A percentile compares a stretch with the other conserved stretches of the same genome.
phyloP scores from a whole-genome alignment of 2,888 invertebrate species.

The Lasioglossum figueresi region DNA sequence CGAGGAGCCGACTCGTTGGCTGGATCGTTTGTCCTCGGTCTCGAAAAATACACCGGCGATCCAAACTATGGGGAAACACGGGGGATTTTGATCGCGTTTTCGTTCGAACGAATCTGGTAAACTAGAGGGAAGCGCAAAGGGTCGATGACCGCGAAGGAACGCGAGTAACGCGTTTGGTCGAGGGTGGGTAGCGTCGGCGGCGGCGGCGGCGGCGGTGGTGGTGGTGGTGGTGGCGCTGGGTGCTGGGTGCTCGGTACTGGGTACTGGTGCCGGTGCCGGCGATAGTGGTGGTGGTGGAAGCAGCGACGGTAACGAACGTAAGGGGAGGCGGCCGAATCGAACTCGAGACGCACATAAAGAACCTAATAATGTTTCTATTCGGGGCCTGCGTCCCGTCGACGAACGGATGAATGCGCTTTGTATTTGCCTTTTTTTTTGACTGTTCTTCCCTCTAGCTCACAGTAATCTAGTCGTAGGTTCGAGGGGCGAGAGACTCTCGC shows the following conservation, averaged over 20 bases:
- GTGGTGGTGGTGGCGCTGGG: not conserved
- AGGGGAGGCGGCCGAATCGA: conserved; percentile 38
- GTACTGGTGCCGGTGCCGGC: not conserved
- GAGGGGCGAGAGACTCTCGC: not conserved
- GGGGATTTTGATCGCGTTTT: not conserved
- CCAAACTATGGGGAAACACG: not conserved
- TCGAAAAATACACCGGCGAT: too few species aligned
- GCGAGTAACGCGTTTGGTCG: conserved; percentile 30
- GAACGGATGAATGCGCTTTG: conserved; percentile 10
- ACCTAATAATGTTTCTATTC: conserved; percentile 9
- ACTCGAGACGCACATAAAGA: conserved; percentile 8
- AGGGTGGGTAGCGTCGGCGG: conserved; percentile 43
- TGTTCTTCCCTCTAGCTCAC: not conserved
- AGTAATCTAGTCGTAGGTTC: not conserved
- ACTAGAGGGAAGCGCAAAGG: conserved; percentile 34
- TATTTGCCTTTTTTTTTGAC: not conserved
- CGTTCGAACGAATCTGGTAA: conserved; percentile 20
- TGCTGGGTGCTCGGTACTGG: not conserved
- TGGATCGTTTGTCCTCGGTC: not conserved
- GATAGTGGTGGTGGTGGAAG: conserved; percentile 13
- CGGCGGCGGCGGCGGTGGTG: not conserved
- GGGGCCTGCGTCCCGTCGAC: not conserved
- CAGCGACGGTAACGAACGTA: conserved; percentile 20
- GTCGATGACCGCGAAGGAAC: conserved; percentile 51
- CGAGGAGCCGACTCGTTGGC: not conserved